Conservation (phyloP, 2,888 invertebrate species). For the Heliconius sara region DNA sequence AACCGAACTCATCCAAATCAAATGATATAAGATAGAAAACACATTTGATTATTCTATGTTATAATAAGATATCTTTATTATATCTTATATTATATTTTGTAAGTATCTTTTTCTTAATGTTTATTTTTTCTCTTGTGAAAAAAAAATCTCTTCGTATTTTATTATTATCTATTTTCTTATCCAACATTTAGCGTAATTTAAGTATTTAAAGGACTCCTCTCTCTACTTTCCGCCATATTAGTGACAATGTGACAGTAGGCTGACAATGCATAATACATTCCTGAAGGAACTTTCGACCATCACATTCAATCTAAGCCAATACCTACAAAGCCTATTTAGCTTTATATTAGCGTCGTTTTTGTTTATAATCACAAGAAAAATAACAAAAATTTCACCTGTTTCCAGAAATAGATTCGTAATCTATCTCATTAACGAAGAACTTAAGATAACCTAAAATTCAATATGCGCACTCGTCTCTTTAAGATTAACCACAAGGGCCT, state of each 20-base stretch:
- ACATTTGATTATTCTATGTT: background rate
- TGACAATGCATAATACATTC: no score
- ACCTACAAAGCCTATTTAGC: no score
- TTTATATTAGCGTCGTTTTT: no score
- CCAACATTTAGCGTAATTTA: background rate
- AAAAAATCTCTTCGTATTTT: background rate
- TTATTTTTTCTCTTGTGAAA: background rate
- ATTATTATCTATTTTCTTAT: background rate
- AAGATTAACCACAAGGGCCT: background rate
- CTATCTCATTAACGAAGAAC: background rate
- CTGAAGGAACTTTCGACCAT: no score
- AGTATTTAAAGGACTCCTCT: background rate
- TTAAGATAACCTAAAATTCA: background rate
- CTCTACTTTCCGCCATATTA: background rate
- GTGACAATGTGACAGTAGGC: no score
- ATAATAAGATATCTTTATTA: no score
- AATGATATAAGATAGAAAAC: background rate
- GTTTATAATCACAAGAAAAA: no score
- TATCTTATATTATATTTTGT: background rate
- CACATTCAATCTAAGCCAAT: no score
- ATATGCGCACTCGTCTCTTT: background rate
- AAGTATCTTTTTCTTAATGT: background rate
- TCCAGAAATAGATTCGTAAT: background rate
- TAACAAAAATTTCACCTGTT: background rate
- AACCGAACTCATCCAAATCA: background rate